These are phyloP conservation scores for Montipora sp. DNA, from an alignment of 64 coral and sea anemone genomes.

Conservation along the genomic window DNA sequence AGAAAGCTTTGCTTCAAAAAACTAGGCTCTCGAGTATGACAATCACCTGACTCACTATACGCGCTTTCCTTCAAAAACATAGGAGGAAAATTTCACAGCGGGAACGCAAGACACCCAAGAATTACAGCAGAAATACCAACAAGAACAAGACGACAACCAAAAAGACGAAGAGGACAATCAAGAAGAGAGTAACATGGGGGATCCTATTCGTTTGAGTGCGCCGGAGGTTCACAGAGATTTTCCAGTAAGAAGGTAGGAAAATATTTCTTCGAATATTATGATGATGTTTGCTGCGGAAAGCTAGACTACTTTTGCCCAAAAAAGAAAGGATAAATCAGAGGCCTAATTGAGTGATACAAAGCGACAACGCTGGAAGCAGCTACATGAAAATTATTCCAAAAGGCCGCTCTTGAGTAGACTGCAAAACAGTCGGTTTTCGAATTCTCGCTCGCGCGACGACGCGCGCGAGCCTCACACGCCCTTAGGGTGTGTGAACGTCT, in stretches of 20 bases:
- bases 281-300: neutral
- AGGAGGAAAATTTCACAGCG: neutral
- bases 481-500: no score
- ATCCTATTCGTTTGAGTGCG: conserved; percentile 21
- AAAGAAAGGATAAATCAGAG: no score
- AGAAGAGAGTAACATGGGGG: conserved; percentile 24
- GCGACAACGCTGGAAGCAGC: no score
- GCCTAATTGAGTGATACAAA: no score
- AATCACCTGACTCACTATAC: neutral
- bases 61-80: neutral
- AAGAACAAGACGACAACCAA: neutral
- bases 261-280: neutral
- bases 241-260: conserved; percentile 25
- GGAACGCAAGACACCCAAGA: neutral
- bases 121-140: neutral
- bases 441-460: no score
- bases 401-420: no score
- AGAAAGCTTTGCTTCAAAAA: neutral
- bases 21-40: neutral
- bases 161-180: conserved; percentile 2
- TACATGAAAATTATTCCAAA: no score
- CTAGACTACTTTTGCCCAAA: no score
- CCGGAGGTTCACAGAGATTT: conserved; percentile 32
- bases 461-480: no score
- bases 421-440: no score